These are phyloP conservation scores for Desoria tigrina DNA, from an alignment of 2,888 invertebrate genomes.

Conservation along the genomic window DNA sequence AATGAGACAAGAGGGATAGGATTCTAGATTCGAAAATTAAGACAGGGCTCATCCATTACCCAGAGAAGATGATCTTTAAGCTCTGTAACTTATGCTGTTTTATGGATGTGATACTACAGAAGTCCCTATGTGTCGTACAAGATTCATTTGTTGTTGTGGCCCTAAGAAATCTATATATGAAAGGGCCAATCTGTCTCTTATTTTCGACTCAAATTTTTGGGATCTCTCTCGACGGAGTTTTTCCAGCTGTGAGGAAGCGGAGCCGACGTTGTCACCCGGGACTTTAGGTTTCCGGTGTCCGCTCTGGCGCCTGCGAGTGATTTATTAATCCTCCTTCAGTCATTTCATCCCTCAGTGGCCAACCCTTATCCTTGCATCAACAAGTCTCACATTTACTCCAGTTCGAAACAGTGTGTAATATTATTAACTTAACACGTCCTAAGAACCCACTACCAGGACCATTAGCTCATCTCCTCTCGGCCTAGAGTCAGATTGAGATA, in stretches of 20 bases:
- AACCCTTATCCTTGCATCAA: slow-evolving; percentile 48
- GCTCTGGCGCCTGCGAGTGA: slow-evolving; percentile 53
- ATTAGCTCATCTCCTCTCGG: background rate
- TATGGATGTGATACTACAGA: too few relatives aligned
- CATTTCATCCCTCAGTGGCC: slow-evolving; percentile 48
- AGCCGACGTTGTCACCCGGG: slow-evolving; percentile 53
- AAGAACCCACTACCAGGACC: slow-evolving; percentile 5
- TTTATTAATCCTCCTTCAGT: slow-evolving; percentile 53
- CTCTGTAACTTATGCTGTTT: too few relatives aligned
- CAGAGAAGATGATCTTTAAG: too few relatives aligned
- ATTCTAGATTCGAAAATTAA: background rate
- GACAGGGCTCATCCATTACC: slow-evolving; percentile 6
- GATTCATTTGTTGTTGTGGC: too few relatives aligned
- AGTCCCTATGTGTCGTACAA: too few relatives aligned
- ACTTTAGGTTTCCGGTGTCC: slow-evolving; percentile 53
- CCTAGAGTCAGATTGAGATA: slow-evolving; percentile 8
- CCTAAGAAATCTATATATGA: too few relatives aligned
- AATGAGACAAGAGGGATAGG: background rate
- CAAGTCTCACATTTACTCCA: slow-evolving; percentile 38
- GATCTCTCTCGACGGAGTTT: slow-evolving; percentile 45
- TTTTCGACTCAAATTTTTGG: too few relatives aligned
- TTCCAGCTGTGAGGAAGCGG: slow-evolving; percentile 54
- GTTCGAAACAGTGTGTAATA: background rate
- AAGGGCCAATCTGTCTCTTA: too few relatives aligned
- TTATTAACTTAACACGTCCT: background rate